Evolutionary conservation across 2,888 invertebrate species (phyloP).

Genomic region (Aspidapion aeneum): DNA sequence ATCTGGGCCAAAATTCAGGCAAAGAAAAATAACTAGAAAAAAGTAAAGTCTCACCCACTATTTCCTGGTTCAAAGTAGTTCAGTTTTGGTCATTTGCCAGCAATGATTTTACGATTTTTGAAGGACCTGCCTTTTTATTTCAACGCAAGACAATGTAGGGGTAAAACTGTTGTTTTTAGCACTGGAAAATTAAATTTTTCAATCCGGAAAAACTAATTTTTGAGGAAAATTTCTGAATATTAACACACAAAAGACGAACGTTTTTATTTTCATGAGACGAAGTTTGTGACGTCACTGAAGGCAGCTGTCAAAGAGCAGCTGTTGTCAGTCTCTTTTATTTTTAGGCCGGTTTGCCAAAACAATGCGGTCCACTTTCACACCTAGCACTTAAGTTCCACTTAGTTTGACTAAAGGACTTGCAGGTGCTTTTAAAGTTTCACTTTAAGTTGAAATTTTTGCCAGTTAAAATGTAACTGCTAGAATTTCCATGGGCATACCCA

Average conservation of each 20-base stretch:
- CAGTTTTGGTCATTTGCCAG: conserved; percentile 24
- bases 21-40: neutral
- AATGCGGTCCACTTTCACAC: no score
- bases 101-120: neutral
- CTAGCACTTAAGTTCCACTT: no score
- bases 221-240: neutral
- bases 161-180: neutral
- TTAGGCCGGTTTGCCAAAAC: neutral
- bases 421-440: no score
- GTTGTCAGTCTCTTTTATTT: neutral
- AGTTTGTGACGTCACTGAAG: neutral
- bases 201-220: neutral
- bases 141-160: neutral
- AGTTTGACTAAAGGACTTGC: no score
- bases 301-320: no score
- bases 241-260: neutral
- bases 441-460: no score
- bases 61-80: conserved; percentile 8
- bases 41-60: neutral
- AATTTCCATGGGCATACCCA: no score
- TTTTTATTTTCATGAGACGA: neutral
- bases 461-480: no score
- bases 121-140: neutral
- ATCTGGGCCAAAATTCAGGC: no score
- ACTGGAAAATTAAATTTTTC: neutral